Evolutionary conservation across 2,113 vertebrate species (phyloP).

Genomic region (Rhizomys pruinosus): DNA sequence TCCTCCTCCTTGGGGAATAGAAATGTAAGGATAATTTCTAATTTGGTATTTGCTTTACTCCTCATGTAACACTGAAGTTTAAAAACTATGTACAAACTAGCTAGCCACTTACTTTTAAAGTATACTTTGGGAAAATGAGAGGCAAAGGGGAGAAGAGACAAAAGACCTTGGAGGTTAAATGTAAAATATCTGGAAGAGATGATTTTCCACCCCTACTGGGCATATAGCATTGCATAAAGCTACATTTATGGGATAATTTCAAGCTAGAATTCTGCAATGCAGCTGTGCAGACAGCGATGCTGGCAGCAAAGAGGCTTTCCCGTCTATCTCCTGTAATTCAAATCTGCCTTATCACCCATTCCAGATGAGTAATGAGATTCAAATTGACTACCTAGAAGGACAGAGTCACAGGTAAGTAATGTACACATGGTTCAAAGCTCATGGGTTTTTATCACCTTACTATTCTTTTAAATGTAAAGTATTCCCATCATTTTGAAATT

Average conservation of each 20-base stretch:
- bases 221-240: not conserved
- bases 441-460: not conserved
- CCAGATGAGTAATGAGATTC: not conserved
- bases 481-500: not conserved
- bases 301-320: not conserved
- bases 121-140: slow-evolving; percentile 1
- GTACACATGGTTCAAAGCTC: not conserved
- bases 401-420: not conserved
- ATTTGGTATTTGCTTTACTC: slow-evolving; percentile 45
- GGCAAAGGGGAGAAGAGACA: slow-evolving; percentile 6
- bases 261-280: not conserved
- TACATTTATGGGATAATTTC: not conserved
- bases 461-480: not conserved
- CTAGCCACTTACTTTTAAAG: slow-evolving; percentile 47
- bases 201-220: not conserved
- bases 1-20: slow-evolving; percentile 64
- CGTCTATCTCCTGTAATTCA: not conserved
- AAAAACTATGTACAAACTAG: slow-evolving; percentile 37
- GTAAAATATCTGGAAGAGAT: slow-evolving; percentile 21
- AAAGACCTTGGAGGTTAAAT: not conserved
- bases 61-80: not conserved
- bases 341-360: not conserved
- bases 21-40: slow-evolving; percentile 50
- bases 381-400: not conserved
- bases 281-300: not conserved